Evolutionary conservation across 2,797 vertebrate genomes (phyloP), one percentile per base, ranked within the genome.

Genomic region (Periophthalmus magnuspinnatus): DNA sequence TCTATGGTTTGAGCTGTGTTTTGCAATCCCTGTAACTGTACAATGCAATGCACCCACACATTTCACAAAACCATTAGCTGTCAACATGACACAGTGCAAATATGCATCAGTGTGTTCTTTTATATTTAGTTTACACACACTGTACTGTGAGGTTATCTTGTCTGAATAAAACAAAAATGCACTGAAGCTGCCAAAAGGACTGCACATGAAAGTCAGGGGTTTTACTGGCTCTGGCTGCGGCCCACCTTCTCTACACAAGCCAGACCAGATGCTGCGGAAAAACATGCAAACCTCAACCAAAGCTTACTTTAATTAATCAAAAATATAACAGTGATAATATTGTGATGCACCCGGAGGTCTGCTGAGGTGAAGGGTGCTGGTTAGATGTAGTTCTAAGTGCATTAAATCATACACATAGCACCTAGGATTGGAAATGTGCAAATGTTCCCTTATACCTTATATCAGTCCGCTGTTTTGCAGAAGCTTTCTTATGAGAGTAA

Each of bases 151-250:
- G 55, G 6, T 28, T 65, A 60, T 67, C 28, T 32, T 0, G 19
- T 11, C 16, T 4, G 38, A 54, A 52, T 1, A 28, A 61, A 65
- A 57, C 48, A 65, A 65, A 57, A 66, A 60, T 71, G 21, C 57
- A 21, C 60, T 47, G 5, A 34, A 8, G 4, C 64, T 55, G 45
- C 65, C 65, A 76, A 71, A 55, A 34, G 5, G 56, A 54, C 36
- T 65, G 41, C 33, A 75, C 62, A 74, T 68, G 17, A 74, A 75
- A 69, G 70, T 28, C 19, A 52, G 6, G 33, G 32, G 57, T 77
- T 74, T 71, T 75, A 75, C 33, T 24, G 58, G 45, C 55, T 67
- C 33, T 19, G 7, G 21, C 16, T 34, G 33, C 47, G 64, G 32
- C 67, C 56, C 47, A 60, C 5, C 32, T 68, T 70, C 17, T 28